phyloP scores from a whole-genome alignment of 2,888 invertebrate genomes.

The Scaeva pyrastri region DNA sequence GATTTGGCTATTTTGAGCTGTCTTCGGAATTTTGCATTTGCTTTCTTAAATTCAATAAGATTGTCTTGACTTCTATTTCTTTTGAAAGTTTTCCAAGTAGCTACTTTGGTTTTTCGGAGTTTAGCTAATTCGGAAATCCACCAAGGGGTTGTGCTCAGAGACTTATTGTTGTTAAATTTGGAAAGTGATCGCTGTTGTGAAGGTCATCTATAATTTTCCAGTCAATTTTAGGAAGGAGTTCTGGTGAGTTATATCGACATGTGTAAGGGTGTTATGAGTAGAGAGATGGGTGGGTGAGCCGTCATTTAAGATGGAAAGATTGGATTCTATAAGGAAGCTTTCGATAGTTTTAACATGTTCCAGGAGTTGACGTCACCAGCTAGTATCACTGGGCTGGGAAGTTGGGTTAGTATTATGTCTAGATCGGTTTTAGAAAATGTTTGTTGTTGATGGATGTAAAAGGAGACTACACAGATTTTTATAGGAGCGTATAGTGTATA shows the following conservation, averaged over 20 bases:
- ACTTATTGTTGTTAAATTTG: constrained; percentile 18
- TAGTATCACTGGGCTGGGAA: neutral
- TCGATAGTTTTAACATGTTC: constrained; percentile 1
- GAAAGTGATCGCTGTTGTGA: constrained; percentile 35
- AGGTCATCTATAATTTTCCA: constrained; percentile 41
- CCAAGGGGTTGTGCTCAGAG: constrained; percentile 1
- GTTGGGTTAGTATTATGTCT: constrained; percentile 4
- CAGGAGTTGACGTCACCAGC: constrained; percentile 47
- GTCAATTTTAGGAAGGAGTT: constrained; percentile 3
- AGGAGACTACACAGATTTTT: constrained; percentile 11
- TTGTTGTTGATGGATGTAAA: constrained; percentile 34
- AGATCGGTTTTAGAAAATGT: constrained; percentile 17
- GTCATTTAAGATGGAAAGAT: no score
- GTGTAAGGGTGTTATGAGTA: no score
- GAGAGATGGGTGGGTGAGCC: no score
- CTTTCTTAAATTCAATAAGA: constrained; percentile 13
- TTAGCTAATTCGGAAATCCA: neutral
- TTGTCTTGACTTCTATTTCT: neutral
- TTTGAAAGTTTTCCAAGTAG: neutral
- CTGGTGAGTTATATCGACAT: constrained; percentile 15
- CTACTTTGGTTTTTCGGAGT: constrained; percentile 13
- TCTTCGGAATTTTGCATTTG: constrained; percentile 30
- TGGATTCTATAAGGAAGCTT: no score
- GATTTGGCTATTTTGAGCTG: constrained; percentile 13
- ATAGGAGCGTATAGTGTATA: neutral